These are phyloP conservation scores for Andricus grossulariae DNA, from an alignment of 1,140 invertebrate genomes.

Conservation along the genomic window DNA sequence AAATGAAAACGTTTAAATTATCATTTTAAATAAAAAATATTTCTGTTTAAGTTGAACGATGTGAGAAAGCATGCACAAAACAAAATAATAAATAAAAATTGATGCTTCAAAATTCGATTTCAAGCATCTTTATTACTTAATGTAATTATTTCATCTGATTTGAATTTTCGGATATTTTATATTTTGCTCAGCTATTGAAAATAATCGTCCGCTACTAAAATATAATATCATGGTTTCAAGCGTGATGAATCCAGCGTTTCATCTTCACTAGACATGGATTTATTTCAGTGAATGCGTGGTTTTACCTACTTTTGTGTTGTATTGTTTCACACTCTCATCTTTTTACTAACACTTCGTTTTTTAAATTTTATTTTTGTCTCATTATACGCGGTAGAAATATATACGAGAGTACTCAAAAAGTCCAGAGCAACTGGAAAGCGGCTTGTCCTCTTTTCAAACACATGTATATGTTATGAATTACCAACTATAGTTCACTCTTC, in stretches of 20 bases:
- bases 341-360: not conserved
- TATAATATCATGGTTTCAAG: not conserved
- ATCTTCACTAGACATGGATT: not conserved
- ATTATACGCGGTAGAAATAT: slow-evolving; percentile 2
- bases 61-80: too few relatives aligned
- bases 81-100: too few relatives aligned
- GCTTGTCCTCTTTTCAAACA: not conserved
- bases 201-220: not conserved
- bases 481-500: not conserved
- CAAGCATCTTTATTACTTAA: too few relatives aligned
- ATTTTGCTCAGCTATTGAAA: too few relatives aligned
- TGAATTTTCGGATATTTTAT: too few relatives aligned
- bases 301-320: not conserved
- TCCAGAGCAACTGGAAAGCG: not conserved
- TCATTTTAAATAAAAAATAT: too few relatives aligned
- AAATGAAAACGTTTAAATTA: too few relatives aligned
- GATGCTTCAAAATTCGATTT: too few relatives aligned
- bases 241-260: not conserved
- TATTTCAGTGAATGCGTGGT: slow-evolving; percentile 5
- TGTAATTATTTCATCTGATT: too few relatives aligned
- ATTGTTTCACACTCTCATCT: not conserved
- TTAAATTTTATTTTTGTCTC: slow-evolving; percentile 17
- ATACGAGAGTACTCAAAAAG: slow-evolving; percentile 7
- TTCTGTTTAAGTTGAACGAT: too few relatives aligned
- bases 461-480: not conserved